Base-by-base conservation (phyloP, 2,797 vertebrate genomes). In the Novumbra hubbsi region DNA sequence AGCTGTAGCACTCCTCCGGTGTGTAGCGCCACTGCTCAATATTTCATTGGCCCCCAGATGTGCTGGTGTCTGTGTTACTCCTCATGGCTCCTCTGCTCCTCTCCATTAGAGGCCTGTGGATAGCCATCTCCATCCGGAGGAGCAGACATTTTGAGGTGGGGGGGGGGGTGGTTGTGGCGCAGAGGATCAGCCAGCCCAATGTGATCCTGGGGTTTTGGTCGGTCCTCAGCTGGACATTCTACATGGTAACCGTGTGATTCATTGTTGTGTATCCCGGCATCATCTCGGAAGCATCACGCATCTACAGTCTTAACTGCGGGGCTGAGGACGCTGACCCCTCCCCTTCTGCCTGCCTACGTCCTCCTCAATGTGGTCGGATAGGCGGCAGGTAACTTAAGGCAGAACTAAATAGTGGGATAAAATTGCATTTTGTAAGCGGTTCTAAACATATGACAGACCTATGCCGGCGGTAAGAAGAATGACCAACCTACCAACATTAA, bases 21-120 rank as follows among this genome's bases (percentile, higher is more conserved):
- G 91, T 90, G 91, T 90, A 82, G 87, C 91, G 89, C 88, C 80
- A 45, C 89, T 92, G 85, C 88, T 95, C 88, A 95, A 95, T 94
- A 95, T 95, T 95, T 95, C 89, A 95, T 93, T 21, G 84, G 80
- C 91, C 79, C 92, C 91, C 93, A 95, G 94, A 94, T 94, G 93
- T 92, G 94, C 91, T 91, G 88, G 91, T 93, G 91, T 94, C 93
- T 93, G 86, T 90, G 89, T 90, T 91, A 92, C 91, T 81, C 90
- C 88, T 93, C 86, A 80, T 88, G 82, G 91, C 90, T 91, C 84
- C 87, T 91, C 86, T 83, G 88, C 88, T 86, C 84, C 78, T 78
- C 87, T 80, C 85, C 82, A 86, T 91, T 90, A 87, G 85, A 80
- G 70, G 67, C 71, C 81, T 72, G 71, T 70, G 81, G 83, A 85